Base-by-base conservation (phyloP, 2,797 vertebrate genomes). In the Pipistrellus kuhlii region DNA sequence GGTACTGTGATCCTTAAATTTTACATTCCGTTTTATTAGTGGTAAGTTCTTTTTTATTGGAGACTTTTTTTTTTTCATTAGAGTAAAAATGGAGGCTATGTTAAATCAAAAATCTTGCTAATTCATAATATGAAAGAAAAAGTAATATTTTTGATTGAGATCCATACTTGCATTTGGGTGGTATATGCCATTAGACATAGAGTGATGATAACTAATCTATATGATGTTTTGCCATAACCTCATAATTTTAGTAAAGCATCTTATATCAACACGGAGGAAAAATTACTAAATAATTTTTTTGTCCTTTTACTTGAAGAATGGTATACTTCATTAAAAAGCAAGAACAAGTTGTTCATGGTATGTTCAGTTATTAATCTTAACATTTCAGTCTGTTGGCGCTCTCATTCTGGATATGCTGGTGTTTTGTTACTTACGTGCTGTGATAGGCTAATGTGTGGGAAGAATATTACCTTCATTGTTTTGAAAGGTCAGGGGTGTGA, bases 401-500 rank as follows among this genome's bases (percentile, higher is more conserved):
- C n/a, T 64, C 15, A 80, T 94, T 59, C 66, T 90, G 59, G 25
- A 57, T 38, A 3, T 59, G 6, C 62, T 71, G 20, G 41, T 85
- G 27, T 7, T 35, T 68, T 76, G 4, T 91, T 55, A 48, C 13
- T 57, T 27, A n/a, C 23, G 0, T 55, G 27, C 41, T 80, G 30
- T 18, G 7, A 41, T 17, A 41, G 85, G 53, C 59, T 93, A 83
- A 72, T 94, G 78, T 87, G 48, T 82, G 32, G 72, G 30, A 48
- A 77, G 62, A 55, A 11, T 64, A 32, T 90, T 59, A 23, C 81
- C 44, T 90, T 83, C 41, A 14, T 41, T 62, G 21, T 41, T 80
- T 66, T 53, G 57, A 95, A 95, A 94, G 84, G 76, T 96, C 88
- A 78, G 30, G 59, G 59, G 25, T 57, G 3, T 92, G n/a, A n/a